Evolutionary conservation across 2,888 invertebrate species (phyloP).

Genomic region (Tribolium freemani): DNA sequence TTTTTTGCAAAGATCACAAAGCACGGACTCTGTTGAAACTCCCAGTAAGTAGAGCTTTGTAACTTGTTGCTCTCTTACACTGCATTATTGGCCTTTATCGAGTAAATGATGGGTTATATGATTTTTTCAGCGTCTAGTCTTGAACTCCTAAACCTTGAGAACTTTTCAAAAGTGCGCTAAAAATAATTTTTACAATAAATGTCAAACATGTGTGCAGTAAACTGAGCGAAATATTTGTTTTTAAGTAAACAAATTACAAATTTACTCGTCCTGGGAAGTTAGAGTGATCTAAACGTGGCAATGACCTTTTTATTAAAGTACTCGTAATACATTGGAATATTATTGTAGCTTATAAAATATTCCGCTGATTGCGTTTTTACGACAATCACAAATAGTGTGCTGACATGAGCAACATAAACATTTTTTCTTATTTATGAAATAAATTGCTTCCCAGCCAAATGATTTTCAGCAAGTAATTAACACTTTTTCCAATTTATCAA

Average conservation of each 20-base stretch:
- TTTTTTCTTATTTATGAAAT: background rate
- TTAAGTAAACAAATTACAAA: background rate
- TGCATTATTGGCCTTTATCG: conserved; percentile 9
- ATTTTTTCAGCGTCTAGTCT: background rate
- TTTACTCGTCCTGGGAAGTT: too few relatives aligned
- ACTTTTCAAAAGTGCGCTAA: background rate
- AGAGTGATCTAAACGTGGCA: background rate
- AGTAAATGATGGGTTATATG: background rate
- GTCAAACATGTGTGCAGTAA: too few relatives aligned
- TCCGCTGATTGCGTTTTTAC: background rate
- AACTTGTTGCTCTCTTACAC: background rate
- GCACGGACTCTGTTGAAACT: background rate
- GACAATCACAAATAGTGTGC: background rate
- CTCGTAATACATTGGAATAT: background rate
- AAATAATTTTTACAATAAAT: background rate
- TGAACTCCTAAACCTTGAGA: background rate
- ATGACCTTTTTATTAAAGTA: background rate
- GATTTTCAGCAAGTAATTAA: background rate
- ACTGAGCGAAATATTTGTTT: too few relatives aligned
- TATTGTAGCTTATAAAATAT: background rate
- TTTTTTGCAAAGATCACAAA: background rate
- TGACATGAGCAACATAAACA: background rate
- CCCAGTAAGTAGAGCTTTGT: background rate
- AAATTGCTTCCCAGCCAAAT: background rate
- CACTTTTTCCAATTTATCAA: too few relatives aligned